phyloP scores from a whole-genome alignment of 2,888 invertebrate species.

The Drosophila siamana region DNA sequence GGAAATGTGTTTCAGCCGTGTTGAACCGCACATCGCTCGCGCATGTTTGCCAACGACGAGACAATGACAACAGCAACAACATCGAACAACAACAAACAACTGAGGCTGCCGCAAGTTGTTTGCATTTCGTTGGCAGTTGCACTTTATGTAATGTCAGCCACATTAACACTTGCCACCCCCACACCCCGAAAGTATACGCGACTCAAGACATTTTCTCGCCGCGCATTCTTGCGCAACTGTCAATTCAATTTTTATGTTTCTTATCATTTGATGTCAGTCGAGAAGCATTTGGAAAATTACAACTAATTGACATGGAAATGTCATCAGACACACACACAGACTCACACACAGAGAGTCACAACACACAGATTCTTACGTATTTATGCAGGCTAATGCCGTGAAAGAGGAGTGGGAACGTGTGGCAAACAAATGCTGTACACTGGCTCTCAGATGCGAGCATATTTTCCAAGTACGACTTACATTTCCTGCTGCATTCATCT shows the following conservation, averaged over 20 bases:
- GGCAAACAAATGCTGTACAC: slow-evolving; percentile 30
- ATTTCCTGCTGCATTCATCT: slow-evolving; percentile 65
- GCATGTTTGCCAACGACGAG: slow-evolving; percentile 51
- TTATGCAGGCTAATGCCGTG: background rate
- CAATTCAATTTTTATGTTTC: slow-evolving; percentile 46
- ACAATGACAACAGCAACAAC: slow-evolving; percentile 20
- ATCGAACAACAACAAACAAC: slow-evolving; percentile 33
- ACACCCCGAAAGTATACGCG: background rate
- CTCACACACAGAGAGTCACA: slow-evolving; percentile 3
- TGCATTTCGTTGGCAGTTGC: slow-evolving; percentile 53
- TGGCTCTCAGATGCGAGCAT: slow-evolving; percentile 23
- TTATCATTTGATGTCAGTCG: slow-evolving; percentile 56
- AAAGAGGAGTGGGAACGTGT: slow-evolving; percentile 10
- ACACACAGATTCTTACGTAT: background rate
- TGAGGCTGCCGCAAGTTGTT: slow-evolving; percentile 60
- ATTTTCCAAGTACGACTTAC: slow-evolving; percentile 47
- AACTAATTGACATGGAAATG: slow-evolving; percentile 77
- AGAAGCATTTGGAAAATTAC: slow-evolving; percentile 57
- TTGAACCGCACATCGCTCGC: slow-evolving; percentile 35
- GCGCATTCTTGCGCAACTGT: slow-evolving; percentile 25
- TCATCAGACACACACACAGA: slow-evolving; percentile 6
- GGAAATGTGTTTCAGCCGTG: slow-evolving; percentile 27
- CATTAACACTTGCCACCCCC: slow-evolving; percentile 38
- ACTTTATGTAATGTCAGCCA: slow-evolving; percentile 45
- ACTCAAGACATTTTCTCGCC: background rate